phyloP scores from a whole-genome alignment of 2,797 vertebrate genomes.

The Sitta carolinensis region DNA sequence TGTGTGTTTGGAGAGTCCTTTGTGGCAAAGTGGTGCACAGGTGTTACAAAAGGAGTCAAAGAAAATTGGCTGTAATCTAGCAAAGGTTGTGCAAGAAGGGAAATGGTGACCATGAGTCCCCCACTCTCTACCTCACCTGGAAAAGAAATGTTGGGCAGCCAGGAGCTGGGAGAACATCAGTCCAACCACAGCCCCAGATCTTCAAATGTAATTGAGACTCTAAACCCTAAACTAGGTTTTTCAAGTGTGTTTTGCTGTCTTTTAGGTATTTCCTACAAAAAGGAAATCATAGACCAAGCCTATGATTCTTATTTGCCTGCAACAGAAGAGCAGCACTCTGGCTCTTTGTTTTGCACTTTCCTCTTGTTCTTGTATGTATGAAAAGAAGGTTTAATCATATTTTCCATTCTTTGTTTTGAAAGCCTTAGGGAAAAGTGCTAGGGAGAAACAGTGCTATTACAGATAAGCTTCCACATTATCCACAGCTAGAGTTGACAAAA shows the following conservation, averaged over 20 bases:
- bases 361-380: not conserved
- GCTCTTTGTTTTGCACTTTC: not conserved
- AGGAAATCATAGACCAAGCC: not conserved
- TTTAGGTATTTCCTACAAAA: not conserved
- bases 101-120: not conserved
- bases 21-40: not conserved
- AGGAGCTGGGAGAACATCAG: not conserved
- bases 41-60: not conserved
- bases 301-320: not conserved
- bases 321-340: not conserved
- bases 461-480: not conserved
- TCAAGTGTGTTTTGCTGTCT: not conserved
- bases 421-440: not conserved
- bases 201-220: not conserved
- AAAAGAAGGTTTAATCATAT: not conserved
- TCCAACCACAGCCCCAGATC: not conserved
- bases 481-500: not conserved
- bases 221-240: not conserved
- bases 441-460: not conserved
- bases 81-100: not conserved
- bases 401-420: constrained; percentile 4
- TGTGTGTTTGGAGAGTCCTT: not conserved
- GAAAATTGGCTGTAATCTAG: not conserved
- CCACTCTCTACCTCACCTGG: not conserved
- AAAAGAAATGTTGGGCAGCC: not conserved